Percentiles rank a stretch among this genome's conserved stretches.
Conservation (phyloP, 2,888 invertebrate genomes). For the Drosophila siamana region DNA sequence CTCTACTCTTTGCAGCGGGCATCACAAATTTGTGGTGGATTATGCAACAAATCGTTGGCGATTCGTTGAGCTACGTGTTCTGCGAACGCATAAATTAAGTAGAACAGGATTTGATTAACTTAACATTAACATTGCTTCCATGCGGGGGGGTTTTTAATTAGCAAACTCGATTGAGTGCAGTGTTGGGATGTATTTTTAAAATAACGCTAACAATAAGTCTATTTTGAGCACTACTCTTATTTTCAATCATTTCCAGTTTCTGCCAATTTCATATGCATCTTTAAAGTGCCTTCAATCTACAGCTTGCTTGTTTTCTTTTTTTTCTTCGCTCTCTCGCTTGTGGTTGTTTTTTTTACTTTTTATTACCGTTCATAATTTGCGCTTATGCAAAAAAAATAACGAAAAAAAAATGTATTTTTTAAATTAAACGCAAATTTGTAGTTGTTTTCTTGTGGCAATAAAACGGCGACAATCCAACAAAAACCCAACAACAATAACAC, state of each 20-base stretch:
- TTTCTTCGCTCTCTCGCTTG: not conserved
- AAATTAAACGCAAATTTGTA: conserved; percentile 68
- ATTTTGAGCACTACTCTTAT: not conserved
- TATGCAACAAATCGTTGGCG: too few relatives aligned
- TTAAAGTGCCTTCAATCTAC: not conserved
- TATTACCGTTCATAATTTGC: conserved; percentile 60
- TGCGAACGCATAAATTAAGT: not conserved
- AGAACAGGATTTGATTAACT: not conserved
- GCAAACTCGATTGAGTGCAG: not conserved
- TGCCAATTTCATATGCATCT: not conserved
- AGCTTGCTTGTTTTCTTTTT: not conserved
- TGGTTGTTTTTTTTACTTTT: conserved; percentile 16
- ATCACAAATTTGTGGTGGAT: not conserved
- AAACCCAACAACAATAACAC: too few relatives aligned
- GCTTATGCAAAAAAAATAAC: conserved; percentile 53
- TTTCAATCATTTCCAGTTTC: not conserved
- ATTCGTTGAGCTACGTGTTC: too few relatives aligned
- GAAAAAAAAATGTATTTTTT: conserved; percentile 30
- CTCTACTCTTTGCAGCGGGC: not conserved
- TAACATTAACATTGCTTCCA: too few relatives aligned
- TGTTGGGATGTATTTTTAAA: too few relatives aligned
- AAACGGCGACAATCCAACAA: conserved; percentile 48
- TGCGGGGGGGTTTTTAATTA: too few relatives aligned
- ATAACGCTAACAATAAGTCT: not conserved
- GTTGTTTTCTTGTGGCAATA: conserved; percentile 57